Percentiles rank a stretch among this genome's conserved stretches.
Evolutionary conservation across 2,797 vertebrate genomes (phyloP).

Genomic region (Myotis pilosus): DNA sequence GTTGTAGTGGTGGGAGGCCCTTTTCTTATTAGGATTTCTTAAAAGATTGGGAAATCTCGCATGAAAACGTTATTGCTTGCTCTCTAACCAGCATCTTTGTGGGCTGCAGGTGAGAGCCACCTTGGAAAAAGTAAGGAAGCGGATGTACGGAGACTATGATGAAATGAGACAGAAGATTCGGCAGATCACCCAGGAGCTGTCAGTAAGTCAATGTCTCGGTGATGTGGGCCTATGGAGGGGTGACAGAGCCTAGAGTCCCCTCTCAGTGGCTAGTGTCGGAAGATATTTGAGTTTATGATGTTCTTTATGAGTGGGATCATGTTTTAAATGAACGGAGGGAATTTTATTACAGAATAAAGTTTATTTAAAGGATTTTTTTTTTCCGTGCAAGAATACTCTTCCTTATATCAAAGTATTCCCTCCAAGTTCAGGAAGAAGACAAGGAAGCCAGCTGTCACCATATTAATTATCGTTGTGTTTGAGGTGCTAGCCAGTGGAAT

Average conservation of each 20-base stretch:
- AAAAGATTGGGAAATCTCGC: background rate
- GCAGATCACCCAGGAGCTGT: conserved; percentile 92
- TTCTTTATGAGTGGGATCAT: background rate
- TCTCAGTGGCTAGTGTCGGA: background rate
- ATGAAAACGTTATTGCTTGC: background rate
- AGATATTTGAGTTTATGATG: background rate
- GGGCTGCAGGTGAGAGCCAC: conserved; percentile 93
- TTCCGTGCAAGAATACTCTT: background rate
- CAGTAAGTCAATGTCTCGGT: conserved; percentile 79
- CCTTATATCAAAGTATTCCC: background rate
- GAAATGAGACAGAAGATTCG: conserved; percentile 96
- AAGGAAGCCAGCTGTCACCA: background rate
- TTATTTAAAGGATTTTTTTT: background rate
- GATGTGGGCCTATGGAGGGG: background rate
- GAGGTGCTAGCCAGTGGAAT: background rate
- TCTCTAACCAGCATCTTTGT: conserved; percentile 29
- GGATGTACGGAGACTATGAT: conserved; percentile 96
- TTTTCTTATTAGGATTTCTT: background rate
- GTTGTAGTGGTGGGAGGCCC: background rate
- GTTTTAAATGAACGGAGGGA: background rate
- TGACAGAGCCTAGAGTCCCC: background rate
- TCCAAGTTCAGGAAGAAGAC: background rate
- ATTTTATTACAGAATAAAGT: conserved; percentile 6
- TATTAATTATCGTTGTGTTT: background rate
- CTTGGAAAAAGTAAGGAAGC: conserved; percentile 96